phyloP scores from a whole-genome alignment of 2,113 vertebrate genomes.

The Pachycephala philippinensis region DNA sequence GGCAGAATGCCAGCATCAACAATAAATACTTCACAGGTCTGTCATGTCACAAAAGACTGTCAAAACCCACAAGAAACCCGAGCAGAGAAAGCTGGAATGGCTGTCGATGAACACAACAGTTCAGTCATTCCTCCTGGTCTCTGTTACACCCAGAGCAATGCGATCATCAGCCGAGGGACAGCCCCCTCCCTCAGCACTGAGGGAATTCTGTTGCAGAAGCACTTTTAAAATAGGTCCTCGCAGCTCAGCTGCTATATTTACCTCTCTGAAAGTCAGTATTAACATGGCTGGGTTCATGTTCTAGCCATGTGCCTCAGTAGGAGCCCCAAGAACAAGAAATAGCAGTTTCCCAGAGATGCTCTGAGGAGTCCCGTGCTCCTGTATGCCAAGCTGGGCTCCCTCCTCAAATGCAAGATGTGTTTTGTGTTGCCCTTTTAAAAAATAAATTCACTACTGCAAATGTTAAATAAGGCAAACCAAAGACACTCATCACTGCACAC shows the following conservation, averaged over 20 bases:
- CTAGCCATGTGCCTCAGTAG: background rate
- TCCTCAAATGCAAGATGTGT: background rate
- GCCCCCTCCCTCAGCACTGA: background rate
- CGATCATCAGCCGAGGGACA: fast-evolving
- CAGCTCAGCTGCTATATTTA: background rate
- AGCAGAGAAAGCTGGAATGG: background rate
- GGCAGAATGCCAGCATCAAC: background rate
- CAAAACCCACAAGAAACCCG: background rate
- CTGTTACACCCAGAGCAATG: background rate
- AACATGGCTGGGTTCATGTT: background rate
- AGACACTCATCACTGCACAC: background rate
- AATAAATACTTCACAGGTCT: background rate
- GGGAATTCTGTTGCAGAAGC: background rate
- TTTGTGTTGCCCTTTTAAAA: background rate
- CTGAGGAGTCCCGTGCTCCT: background rate
- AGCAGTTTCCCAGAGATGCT: background rate
- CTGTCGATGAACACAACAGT: background rate
- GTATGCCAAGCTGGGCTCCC: background rate
- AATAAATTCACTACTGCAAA: background rate
- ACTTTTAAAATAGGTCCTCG: background rate
- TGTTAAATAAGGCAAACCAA: background rate
- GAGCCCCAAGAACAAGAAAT: background rate
- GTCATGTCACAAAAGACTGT: background rate
- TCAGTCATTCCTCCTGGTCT: background rate
- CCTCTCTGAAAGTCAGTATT: background rate